Conservation (phyloP, 30 jellyfish, hydroid and myxozoan species). For the Mastigias papua region DNA sequence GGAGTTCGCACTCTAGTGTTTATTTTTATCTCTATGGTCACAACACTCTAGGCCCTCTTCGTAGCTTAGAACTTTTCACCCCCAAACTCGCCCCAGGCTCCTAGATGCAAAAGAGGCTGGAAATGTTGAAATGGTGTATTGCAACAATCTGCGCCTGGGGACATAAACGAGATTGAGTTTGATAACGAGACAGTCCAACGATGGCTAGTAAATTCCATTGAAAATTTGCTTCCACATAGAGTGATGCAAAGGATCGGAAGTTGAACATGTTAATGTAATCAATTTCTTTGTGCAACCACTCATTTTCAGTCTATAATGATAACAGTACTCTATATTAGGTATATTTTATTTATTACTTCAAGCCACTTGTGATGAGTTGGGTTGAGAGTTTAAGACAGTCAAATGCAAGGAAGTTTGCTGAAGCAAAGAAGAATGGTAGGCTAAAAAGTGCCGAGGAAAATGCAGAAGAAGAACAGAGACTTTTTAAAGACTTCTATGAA, state of each 20-base stretch:
- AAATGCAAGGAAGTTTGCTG: conserved; percentile 60
- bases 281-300: too few relatives aligned
- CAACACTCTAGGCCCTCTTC: too few relatives aligned
- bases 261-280: too few relatives aligned
- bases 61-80: too few relatives aligned
- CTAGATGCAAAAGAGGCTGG: too few relatives aligned
- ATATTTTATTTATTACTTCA: background rate
- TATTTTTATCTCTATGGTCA: too few relatives aligned
- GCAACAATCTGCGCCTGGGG: background rate
- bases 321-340: too few relatives aligned
- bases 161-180: background rate
- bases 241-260: too few relatives aligned
- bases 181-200: background rate
- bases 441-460: conserved; percentile 54
- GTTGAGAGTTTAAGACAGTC: conserved; percentile 56
- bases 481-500: conserved; percentile 72
- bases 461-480: conserved; percentile 63
- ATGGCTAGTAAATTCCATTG: background rate
- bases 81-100: too few relatives aligned
- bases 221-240: background rate
- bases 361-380: conserved; percentile 43
- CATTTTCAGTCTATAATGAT: too few relatives aligned
- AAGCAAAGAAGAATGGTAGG: background rate
- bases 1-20: too few relatives aligned
- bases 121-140: too few relatives aligned